Percentiles rank a stretch among this genome's conserved stretches.
phyloP scores from a whole-genome alignment of 2,797 vertebrate genomes.

The Acomys russatus region DNA sequence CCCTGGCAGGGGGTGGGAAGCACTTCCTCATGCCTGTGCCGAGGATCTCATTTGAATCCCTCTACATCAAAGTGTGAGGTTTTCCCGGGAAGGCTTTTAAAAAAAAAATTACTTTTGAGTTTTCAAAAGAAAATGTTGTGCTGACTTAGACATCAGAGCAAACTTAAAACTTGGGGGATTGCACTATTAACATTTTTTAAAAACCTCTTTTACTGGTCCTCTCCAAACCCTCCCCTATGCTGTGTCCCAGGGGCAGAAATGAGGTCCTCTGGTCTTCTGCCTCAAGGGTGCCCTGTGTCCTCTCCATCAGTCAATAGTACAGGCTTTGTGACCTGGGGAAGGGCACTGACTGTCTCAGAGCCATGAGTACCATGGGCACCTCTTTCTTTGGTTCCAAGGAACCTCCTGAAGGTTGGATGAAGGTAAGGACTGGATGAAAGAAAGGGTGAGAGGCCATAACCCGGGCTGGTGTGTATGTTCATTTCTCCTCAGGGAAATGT shows the following conservation, averaged over 20 bases:
- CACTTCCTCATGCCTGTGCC: constrained; percentile 81
- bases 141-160: constrained; percentile 89
- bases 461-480: constrained; percentile 74
- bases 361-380: accelerated
- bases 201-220: constrained; percentile 77
- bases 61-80: constrained; percentile 89
- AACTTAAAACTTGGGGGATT: constrained; percentile 88
- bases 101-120: constrained; percentile 84
- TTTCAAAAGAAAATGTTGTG: constrained; percentile 90
- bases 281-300: too few relatives aligned
- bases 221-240: background rate
- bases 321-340: background rate
- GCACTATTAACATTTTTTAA: constrained; percentile 87
- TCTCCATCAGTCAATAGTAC: background rate
- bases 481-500: constrained; percentile 76
- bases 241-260: constrained; percentile 61
- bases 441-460: constrained; percentile 1
- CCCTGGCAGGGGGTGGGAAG: constrained; percentile 10
- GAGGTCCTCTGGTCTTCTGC: constrained; percentile 62
- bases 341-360: background rate
- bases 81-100: constrained; percentile 87
- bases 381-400: background rate
- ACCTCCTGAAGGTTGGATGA: too few relatives aligned
- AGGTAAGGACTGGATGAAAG: background rate
- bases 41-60: constrained; percentile 88